phyloP scores from a whole-genome alignment of 2,113 vertebrate species.

The Tupaia tana region DNA sequence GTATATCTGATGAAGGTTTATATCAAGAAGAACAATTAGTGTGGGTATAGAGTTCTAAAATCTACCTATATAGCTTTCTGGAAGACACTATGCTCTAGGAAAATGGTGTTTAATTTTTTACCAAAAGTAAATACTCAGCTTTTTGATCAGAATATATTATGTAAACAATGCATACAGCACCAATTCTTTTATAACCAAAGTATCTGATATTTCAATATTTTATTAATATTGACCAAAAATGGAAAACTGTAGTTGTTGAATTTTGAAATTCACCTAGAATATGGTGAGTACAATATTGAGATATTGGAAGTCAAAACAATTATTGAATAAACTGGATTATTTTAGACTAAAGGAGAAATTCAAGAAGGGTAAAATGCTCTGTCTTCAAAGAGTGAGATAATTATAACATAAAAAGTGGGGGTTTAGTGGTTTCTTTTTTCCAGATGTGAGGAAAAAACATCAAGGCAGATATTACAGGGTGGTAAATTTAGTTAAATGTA shows the following conservation, averaged over 20 bases:
- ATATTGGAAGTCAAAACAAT: neutral
- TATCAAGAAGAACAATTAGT: neutral
- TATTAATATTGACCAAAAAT: neutral
- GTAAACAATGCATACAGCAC: neutral
- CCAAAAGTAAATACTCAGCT: neutral
- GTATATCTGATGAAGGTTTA: neutral
- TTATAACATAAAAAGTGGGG: neutral
- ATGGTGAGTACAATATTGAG: neutral
- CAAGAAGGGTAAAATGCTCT: neutral
- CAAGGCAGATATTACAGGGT: neutral
- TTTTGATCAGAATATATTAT: neutral
- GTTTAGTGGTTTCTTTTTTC: neutral
- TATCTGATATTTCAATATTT: neutral
- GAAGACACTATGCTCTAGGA: neutral
- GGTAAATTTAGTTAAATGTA: neutral
- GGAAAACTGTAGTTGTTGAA: neutral
- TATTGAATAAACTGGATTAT: neutral
- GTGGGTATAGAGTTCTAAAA: neutral
- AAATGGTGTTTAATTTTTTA: neutral
- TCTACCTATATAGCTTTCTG: neutral
- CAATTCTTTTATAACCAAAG: neutral
- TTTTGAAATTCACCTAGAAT: neutral
- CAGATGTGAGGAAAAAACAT: neutral
- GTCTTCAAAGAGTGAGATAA: neutral
- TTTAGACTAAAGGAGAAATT: neutral